Conservation (phyloP, 2,113 vertebrate genomes). For the Trichechus manatus region DNA sequence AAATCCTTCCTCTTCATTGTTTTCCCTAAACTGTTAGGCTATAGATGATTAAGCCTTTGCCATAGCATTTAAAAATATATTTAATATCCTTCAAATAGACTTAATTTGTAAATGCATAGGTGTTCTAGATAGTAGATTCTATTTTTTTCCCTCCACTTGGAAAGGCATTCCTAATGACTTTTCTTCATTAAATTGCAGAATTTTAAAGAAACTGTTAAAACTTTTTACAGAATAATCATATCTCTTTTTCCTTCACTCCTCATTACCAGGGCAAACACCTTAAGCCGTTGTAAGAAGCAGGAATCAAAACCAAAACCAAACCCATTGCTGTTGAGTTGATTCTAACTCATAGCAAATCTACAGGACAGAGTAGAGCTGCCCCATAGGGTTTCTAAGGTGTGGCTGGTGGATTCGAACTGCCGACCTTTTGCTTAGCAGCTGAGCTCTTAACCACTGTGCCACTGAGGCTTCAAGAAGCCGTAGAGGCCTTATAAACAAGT, state of each 20-base stretch:
- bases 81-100: constrained; percentile 27
- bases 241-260: background rate
- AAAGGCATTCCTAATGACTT: constrained; percentile 51
- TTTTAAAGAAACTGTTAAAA: constrained; percentile 67
- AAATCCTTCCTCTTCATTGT: constrained; percentile 67
- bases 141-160: background rate
- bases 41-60: constrained; percentile 49
- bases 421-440: no score
- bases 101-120: constrained; percentile 51
- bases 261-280: background rate
- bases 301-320: background rate
- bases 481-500: background rate
- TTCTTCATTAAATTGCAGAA: constrained; percentile 20
- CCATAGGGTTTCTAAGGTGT: no score
- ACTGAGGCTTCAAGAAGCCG: no score
- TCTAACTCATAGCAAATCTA: no score
- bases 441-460: no score
- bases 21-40: constrained; percentile 66
- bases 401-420: no score
- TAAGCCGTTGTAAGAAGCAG: background rate
- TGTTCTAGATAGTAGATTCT: background rate
- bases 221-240: constrained; percentile 9
- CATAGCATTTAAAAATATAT: constrained; percentile 38
- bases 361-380: no score
- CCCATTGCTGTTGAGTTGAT: no score